phyloP scores from a whole-genome alignment of 2,797 vertebrate genomes.

The Spheniscus humboldti region DNA sequence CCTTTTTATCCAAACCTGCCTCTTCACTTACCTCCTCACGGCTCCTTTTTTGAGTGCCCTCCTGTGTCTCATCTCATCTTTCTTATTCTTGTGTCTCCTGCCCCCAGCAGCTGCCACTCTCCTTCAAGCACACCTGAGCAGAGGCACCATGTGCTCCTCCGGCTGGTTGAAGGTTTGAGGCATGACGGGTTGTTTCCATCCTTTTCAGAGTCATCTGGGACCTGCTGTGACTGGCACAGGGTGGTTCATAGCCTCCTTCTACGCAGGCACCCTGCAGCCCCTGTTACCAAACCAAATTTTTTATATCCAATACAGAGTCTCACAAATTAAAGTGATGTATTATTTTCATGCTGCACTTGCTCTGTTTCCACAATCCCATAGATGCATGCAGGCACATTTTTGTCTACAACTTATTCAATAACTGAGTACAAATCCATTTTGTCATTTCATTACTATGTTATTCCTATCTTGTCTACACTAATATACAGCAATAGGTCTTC shows the following conservation, averaged over 20 bases:
- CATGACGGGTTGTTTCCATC: rapidly evolving
- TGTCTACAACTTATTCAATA: background rate
- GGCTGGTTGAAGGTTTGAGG: background rate
- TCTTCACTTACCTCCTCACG: background rate
- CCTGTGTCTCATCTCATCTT: background rate
- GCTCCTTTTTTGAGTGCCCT: background rate
- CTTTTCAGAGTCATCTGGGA: background rate
- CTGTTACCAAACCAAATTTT: background rate
- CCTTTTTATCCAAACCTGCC: background rate
- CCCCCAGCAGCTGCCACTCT: background rate
- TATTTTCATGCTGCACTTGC: background rate
- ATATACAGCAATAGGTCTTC: background rate
- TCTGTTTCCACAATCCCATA: background rate
- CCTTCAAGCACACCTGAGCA: background rate
- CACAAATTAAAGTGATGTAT: background rate
- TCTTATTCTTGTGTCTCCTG: background rate
- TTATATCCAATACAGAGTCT: background rate
- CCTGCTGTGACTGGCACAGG: background rate
- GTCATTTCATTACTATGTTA: background rate
- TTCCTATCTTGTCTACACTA: background rate
- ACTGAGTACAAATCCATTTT: background rate
- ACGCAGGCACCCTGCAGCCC: background rate
- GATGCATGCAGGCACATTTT: background rate
- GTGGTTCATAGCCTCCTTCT: background rate
- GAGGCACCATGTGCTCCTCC: background rate